A percentile compares a stretch with the other conserved stretches of the same genome.
These are phyloP conservation scores for Calyptomena viridis DNA, from an alignment of 2,113 vertebrate species.

Conservation along the genomic window DNA sequence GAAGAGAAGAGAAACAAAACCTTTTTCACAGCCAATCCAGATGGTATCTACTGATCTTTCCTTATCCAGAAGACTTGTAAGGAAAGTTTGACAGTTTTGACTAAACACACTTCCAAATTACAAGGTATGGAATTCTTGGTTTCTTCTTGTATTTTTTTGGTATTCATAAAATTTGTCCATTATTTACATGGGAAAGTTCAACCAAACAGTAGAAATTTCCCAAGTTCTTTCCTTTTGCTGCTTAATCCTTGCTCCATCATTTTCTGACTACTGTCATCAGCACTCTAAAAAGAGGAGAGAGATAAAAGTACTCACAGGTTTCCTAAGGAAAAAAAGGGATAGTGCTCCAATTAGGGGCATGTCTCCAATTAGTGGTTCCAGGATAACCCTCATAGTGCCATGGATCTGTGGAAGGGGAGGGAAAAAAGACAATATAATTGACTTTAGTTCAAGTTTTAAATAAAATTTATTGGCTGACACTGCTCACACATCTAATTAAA, in stretches of 20 bases:
- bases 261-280: background rate
- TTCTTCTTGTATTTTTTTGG: background rate
- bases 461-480: background rate
- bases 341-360: slow-evolving; percentile 93
- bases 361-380: slow-evolving; percentile 95
- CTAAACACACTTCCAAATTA: background rate
- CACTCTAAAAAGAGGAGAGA: background rate
- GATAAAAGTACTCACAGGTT: slow-evolving; percentile 81
- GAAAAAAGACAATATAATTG: background rate
- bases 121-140: background rate
- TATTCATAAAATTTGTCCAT: background rate
- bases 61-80: background rate
- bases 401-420: slow-evolving; percentile 79
- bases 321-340: slow-evolving; percentile 94
- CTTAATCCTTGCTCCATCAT: background rate
- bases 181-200: background rate
- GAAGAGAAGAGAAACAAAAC: background rate
- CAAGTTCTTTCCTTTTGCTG: background rate
- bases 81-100: background rate
- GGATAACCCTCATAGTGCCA: slow-evolving; percentile 91
- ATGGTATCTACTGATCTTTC: background rate
- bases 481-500: background rate
- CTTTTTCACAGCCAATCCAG: background rate
- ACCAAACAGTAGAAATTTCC: background rate
- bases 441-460: background rate